Percentiles rank a stretch among this genome's conserved stretches.
These are phyloP conservation scores for Leptura quadrifasciata DNA, from an alignment of 2,888 invertebrate species.

Conservation along the genomic window DNA sequence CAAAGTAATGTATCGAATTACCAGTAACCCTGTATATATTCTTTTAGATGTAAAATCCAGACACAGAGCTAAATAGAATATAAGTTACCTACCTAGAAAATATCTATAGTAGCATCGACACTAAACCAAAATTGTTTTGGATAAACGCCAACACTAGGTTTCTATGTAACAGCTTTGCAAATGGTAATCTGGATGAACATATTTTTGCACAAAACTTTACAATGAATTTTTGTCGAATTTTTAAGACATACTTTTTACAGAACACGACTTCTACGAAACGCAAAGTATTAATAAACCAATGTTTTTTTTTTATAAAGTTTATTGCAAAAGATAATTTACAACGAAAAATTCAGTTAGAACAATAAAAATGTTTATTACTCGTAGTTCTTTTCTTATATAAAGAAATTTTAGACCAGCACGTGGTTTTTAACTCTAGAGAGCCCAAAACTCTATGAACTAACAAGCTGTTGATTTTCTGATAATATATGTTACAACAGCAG, in stretches of 20 bases:
- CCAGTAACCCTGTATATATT: no score
- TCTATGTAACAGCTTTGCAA: no score
- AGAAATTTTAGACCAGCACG: conserved; percentile 51
- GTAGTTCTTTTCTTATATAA: conserved; percentile 49
- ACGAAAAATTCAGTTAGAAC: conserved; percentile 60
- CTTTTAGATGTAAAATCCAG: no score
- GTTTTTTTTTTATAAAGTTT: conserved; percentile 62
- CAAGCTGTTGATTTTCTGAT: conserved; percentile 47
- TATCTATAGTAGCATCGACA: no score
- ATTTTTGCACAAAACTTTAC: no score
- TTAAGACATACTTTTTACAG: no score
- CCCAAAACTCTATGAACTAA: conserved; percentile 51
- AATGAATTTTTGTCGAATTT: no score
- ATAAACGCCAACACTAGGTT: no score
- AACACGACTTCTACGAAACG: neutral
- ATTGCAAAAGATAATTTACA: conserved; percentile 65
- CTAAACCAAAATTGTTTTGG: neutral
- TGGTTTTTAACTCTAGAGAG: conserved; percentile 54
- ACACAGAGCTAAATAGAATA: no score
- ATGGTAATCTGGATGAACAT: no score
- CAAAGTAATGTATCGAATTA: no score
- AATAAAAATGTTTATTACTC: conserved; percentile 52
- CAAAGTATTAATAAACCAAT: conserved; percentile 19
- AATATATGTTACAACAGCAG: conserved; percentile 50
- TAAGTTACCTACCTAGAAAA: no score